These are phyloP conservation scores for Dallia pectoralis DNA, from an alignment of 2,797 vertebrate genomes.

Conservation along the genomic window DNA sequence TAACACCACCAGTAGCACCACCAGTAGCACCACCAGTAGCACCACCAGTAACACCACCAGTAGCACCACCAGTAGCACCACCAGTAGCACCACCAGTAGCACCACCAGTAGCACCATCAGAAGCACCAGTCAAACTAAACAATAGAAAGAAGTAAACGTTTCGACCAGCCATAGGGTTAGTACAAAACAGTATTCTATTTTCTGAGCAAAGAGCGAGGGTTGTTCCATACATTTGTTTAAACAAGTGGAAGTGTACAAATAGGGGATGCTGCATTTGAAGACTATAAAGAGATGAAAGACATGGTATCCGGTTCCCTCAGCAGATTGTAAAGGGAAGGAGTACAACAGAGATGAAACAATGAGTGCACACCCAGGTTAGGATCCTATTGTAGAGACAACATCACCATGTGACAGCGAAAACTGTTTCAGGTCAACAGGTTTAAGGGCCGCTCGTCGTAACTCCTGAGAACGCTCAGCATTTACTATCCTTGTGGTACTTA, in stretches of 20 bases:
- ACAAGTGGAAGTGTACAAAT: not conserved
- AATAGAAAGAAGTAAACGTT: no score
- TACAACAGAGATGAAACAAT: slow-evolving; percentile 56
- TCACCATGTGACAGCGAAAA: slow-evolving; percentile 34
- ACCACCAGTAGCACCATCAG: no score
- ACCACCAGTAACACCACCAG: no score
- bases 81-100: no score
- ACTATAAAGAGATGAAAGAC: slow-evolving; percentile 25
- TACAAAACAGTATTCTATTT: no score
- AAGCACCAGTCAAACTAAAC: not conserved
- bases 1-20: slow-evolving; percentile 13
- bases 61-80: no score
- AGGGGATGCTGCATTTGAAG: slow-evolving; percentile 28
- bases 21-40: not conserved
- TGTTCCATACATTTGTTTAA: no score
- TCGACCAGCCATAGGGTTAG: no score
- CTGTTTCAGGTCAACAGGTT: slow-evolving; percentile 2
- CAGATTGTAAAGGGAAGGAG: slow-evolving; percentile 29
- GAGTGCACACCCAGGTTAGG: slow-evolving; percentile 46
- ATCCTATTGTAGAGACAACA: slow-evolving; percentile 46
- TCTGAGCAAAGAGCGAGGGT: no score
- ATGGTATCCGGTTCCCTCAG: slow-evolving; percentile 36
- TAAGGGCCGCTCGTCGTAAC: no score
- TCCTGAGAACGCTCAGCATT: no score
- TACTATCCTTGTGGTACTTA: no score